Evolutionary conservation across 2,113 vertebrate genomes (phyloP), one percentile per base, ranked within the genome.

Genomic region (Dipodomys ordii): DNA sequence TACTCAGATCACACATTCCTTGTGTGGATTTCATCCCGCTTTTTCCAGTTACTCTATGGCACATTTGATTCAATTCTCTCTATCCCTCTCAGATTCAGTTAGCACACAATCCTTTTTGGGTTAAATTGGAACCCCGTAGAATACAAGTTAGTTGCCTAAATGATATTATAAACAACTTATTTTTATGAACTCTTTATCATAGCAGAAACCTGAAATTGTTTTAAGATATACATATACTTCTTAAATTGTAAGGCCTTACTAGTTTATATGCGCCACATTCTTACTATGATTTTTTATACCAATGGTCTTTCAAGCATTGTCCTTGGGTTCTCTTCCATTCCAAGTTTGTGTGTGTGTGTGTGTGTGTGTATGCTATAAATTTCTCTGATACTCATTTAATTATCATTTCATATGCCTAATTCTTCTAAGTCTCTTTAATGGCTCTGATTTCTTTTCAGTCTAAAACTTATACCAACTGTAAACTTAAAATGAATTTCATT

Each of bases 401-500:
- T 78, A 62, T 77, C 65, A 83, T 39, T 83, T 94, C 39, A 71
- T 78, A 91, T 71, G 92, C 35, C 35, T 35, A 39, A 39, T 39
- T 95, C 79, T 93, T 22, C 30, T 65, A 94, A 73, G 60, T 81
- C 18, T 90, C 86, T 91, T 87, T 74, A 88, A 91, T 39, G 22
- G 11, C 28, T 92, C 72, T 80, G 18, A 22, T 69, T 93, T 94
- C 19, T 46, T 93, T 96, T 85, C 85, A 78, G 53, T 83, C 46
- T 94, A 90, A 87, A 93, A 89, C 27, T 94, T 92, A 87, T 88
- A 72, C 46, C 25, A 88, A 74, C 11, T 95, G 9, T 79, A 89
- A 89, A 94, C 9, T 64, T 82, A 93, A 86, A 81, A 85, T 68
- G 18, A 89, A 92, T 85, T 83, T 77, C 53, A 95, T 30, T 72